A percentile compares a stretch with the other conserved stretches of the same genome.
Conservation (phyloP, 2,113 vertebrate species). For the Philantomba maxwellii region DNA sequence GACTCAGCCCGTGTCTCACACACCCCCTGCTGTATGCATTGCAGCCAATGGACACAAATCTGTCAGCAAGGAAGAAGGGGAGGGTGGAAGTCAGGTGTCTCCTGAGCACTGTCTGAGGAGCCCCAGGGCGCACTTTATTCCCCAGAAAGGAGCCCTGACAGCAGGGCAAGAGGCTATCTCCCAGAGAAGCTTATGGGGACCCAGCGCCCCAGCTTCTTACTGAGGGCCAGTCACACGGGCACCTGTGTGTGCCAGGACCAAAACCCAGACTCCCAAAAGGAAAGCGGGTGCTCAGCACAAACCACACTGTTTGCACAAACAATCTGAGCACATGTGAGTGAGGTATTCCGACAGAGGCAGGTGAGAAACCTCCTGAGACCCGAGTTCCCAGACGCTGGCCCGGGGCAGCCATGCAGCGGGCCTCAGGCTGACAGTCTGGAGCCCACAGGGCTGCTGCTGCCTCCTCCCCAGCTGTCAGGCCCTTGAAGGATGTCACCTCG, state of each 20-base stretch:
- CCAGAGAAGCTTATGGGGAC: not conserved
- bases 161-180: rapidly evolving
- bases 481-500: not conserved
- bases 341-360: not conserved
- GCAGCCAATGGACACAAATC: not conserved
- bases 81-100: not conserved
- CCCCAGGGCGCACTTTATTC: not conserved
- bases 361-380: not conserved
- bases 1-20: not conserved
- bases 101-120: not conserved
- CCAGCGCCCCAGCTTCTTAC: rapidly evolving
- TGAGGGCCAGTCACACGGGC: not conserved
- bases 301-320: not conserved
- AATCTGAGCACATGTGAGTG: rapidly evolving
- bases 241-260: not conserved
- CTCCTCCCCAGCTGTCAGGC: not conserved
- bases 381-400: rapidly evolving
- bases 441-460: not conserved
- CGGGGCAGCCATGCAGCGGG: not conserved
- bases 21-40: not conserved
- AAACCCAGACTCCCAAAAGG: not conserved
- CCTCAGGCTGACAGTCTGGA: rapidly evolving
- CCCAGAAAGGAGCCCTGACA: not conserved
- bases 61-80: not conserved
- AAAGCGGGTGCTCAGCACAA: no score